Evolutionary conservation across 2,888 invertebrate genomes (phyloP).

Genomic region (Scrobipalpa atriplicella): DNA sequence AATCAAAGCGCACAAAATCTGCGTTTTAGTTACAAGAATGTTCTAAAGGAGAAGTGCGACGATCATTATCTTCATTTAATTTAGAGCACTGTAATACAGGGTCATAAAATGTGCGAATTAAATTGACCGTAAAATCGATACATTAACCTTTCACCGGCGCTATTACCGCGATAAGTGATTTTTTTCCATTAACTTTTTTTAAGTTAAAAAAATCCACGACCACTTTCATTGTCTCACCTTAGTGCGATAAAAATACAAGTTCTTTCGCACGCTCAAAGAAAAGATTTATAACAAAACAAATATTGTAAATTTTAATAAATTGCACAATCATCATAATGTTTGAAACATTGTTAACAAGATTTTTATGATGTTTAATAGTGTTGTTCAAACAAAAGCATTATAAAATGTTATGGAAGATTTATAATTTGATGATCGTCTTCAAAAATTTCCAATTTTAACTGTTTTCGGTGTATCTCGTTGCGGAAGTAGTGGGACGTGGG

Average conservation of each 20-base stretch:
- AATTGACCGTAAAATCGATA: conserved; percentile 65
- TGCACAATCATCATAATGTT: neutral
- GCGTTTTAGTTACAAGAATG: neutral
- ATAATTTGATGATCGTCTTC: too few relatives aligned
- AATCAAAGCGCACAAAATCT: neutral
- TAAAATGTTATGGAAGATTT: neutral
- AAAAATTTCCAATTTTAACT: too few relatives aligned
- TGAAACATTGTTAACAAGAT: conserved; percentile 14
- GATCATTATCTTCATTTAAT: conserved; percentile 62
- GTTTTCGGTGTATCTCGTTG: too few relatives aligned
- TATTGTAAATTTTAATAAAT: conserved; percentile 21
- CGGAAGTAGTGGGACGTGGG: too few relatives aligned
- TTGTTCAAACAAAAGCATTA: neutral
- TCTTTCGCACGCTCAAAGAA: neutral
- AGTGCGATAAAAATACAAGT: neutral
- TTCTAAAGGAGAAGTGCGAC: conserved; percentile 32
- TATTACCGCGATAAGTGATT: conserved; percentile 67
- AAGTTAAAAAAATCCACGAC: neutral
- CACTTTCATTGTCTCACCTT: neutral
- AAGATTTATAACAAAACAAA: conserved; percentile 15
- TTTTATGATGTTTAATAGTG: neutral
- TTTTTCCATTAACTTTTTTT: conserved; percentile 33
- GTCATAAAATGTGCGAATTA: conserved; percentile 62
- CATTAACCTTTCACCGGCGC: conserved; percentile 71
- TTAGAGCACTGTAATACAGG: conserved; percentile 62